Evolutionary conservation across 2,797 vertebrate species (phyloP), one percentile per base, ranked within the genome.

Genomic region (Galaxias olidus): DNA sequence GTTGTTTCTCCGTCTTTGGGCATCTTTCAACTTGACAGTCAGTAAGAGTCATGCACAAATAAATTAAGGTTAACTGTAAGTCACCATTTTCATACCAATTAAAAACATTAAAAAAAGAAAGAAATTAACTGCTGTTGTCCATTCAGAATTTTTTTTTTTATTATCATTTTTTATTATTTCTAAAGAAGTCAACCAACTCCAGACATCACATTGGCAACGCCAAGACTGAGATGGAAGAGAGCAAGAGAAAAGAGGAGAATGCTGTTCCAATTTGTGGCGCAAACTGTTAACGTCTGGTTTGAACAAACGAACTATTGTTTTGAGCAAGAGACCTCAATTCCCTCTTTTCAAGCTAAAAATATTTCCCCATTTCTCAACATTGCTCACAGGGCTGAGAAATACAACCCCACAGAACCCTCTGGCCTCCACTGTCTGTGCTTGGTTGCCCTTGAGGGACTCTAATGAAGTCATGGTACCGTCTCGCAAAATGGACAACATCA

Each of bases 291-390:
- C 70, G 77, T 73, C 85, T 81, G 73, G 69, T 47, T 9, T n/a
- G 20, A 82, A 63, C 74, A 81, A 77, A 83, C 80, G 72, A 63
- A 54, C 71, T 66, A 76, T 82, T 86, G 79, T 84, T 82, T 66
- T 17, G 54, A 73, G 72, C 63, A 11, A 59, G 10, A 53, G 17
- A 57, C 30, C 55, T 49, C 6, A 8, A 52, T 14, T 68, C 18
- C 56, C 42, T 55, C 20, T 11, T 60, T 65, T 71, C 19, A 66
- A 57, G 44, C 49, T 46, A 65, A 63, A 63, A 69, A 49, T 64
- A 55, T 48, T 56, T 50, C 46, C 59, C 18, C 40, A 7, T 71
- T 74, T 72, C 54, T 56, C 71, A 20, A 65, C 60, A 70, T 41
- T 68, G 15, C 40, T 62, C 15, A 44, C 30, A 58, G 30, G 9